Evolutionary conservation across 2,797 vertebrate genomes (phyloP), one percentile per base, ranked within the genome.

Genomic region (Sebastes miniatus): DNA sequence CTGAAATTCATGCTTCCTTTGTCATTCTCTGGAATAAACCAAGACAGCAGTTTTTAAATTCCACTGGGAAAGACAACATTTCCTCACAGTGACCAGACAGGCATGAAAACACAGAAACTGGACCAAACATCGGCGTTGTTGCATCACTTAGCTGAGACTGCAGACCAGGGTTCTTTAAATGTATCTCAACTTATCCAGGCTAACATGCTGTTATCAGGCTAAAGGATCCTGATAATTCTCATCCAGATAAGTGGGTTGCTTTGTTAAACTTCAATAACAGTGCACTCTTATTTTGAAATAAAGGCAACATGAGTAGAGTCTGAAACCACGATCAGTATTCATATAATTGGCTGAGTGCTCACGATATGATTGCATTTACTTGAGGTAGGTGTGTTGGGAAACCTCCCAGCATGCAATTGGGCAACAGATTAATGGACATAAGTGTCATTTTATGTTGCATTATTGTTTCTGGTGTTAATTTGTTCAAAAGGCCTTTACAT

Each of bases 1-100:
- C 31, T 29, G 3, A 72, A 73, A 71, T 58, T 59, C 61, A 39
- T 58, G 32, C 43, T 67, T 68, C 24, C 8, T 63, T 58, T 54
- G 73, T 81, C 76, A 77, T 31, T 76, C 70, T 52, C 20, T 69
- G 16, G 14, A 85, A 79, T 50, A 81, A 61, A 78, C 67, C 27
- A 27, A 71, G 43, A 66, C 61, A 83, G 77, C 85, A 71, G 50
- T 80, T 89, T 86, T 79, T 1, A 47, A 56, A 81, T 50, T 76
- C 78, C 67, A 62, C 57, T 59, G 61, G 56, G 27, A 66, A 31
- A 12, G 69, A 62, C 4, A 54, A 70, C n/a, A 58, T 73, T 73
- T 76, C 50, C 62, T 69, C n/a, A 59, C 27, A 62, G 27, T 63
- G 79, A 77, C 64, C 56, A 84, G 52, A 80, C 69, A 69, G 66